These are phyloP conservation scores for Molorchus minor DNA, from an alignment of 2,888 invertebrate genomes.

Conservation along the genomic window DNA sequence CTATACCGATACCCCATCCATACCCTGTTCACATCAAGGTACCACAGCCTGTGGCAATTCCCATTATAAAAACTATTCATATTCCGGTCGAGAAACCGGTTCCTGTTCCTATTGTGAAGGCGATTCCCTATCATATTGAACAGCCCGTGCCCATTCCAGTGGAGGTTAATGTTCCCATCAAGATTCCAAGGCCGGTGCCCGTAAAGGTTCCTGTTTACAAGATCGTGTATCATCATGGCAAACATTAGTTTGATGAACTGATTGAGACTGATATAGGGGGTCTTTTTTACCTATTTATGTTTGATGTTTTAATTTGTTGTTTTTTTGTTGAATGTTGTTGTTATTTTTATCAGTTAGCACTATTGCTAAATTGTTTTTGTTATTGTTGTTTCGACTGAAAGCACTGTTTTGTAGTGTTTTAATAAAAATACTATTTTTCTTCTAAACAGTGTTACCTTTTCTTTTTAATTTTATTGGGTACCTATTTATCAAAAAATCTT, in stretches of 20 bases:
- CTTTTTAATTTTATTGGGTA: no score
- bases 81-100: slow-evolving; percentile 78
- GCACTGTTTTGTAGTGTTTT: no score
- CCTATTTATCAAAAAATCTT: no score
- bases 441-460: no score
- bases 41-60: slow-evolving; percentile 74
- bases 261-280: background rate
- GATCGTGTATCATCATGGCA: slow-evolving; percentile 75
- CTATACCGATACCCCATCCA: slow-evolving; percentile 75
- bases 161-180: slow-evolving; percentile 73
- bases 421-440: no score
- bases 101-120: slow-evolving; percentile 74
- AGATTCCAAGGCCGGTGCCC: slow-evolving; percentile 74
- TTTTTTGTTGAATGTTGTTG: background rate
- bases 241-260: slow-evolving; percentile 56
- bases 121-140: slow-evolving; percentile 72
- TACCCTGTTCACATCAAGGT: slow-evolving; percentile 76
- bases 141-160: slow-evolving; percentile 76
- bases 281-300: background rate
- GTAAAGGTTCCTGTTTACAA: slow-evolving; percentile 78
- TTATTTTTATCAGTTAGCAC: background rate
- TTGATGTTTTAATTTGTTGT: background rate
- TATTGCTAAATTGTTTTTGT: no score
- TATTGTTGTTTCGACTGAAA: no score
- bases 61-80: slow-evolving; percentile 73